Base-by-base conservation (phyloP, 2,113 vertebrate genomes). In the Vimba vimba region DNA sequence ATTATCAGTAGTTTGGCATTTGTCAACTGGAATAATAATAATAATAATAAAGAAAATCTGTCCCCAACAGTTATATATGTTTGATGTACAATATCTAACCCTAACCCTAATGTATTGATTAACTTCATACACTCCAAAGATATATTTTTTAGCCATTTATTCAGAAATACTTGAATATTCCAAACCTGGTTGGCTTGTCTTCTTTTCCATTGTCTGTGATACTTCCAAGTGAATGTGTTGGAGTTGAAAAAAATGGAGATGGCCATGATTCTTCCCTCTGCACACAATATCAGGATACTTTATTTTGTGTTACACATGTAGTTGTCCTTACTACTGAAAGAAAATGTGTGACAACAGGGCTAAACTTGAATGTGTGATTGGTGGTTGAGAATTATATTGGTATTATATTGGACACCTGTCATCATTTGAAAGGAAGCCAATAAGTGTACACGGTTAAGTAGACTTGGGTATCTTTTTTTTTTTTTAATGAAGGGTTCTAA, bases 111-210 rank as follows among this genome's bases (percentile, higher is more conserved):
- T 27, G 27, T 27, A 27, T 27, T 43, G 68, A 62, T 92, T 87
- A 88, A 87, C 84, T 86, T 60, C 89, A 91, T 90, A 89, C 84
- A 88, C 91, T 91, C 88, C 90, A 86, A 87, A 91, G 86, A 91
- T 84, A 87, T 83, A 21, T 92, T 50, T 88, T 89, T 82, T 92
- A 59, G 79, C 91, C 91, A 90, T 94, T 86, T 87, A 86, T 91
- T 94, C 86, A 91, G 84, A 91, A 88, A 93, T 94, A 93, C 93
- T 94, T 94, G 92, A 94, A 94, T 92, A 90, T 91, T 90, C 89
- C 93, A 90, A 88, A 64, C 21, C 25, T 90, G 45, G 83, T 86
- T 92, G 57, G 69, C 66, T 92, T 91, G 84, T 89, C 50, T 89
- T 82, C n/a, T 83, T 81, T 86, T 82, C 52, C 9, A 73, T 80